phyloP scores from a whole-genome alignment of 2,888 invertebrate species.

The Eurytoma californica region DNA sequence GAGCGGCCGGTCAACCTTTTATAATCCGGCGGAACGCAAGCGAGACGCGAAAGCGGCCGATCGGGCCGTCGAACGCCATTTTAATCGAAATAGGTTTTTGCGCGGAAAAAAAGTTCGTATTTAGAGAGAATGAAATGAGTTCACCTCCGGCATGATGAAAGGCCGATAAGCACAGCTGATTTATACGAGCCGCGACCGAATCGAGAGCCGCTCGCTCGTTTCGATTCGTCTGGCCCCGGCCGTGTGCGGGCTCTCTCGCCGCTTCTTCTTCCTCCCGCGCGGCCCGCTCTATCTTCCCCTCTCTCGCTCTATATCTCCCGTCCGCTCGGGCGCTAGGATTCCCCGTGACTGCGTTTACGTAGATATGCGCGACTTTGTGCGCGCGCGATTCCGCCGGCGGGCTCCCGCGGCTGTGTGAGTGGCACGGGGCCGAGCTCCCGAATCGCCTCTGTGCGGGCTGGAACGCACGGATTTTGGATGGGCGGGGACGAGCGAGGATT shows the following conservation, averaged over 20 bases:
- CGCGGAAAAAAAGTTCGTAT: slow-evolving; percentile 72
- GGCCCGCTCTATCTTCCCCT: slow-evolving; percentile 35
- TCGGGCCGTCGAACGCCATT: slow-evolving; percentile 66
- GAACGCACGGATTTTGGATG: slow-evolving; percentile 50
- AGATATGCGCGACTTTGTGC: slow-evolving; percentile 62
- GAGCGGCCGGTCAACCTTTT: slow-evolving; percentile 67
- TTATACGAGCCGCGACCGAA: slow-evolving; percentile 68
- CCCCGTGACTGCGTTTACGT: slow-evolving; percentile 67
- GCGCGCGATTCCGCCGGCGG: slow-evolving; percentile 32
- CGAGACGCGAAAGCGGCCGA: slow-evolving; percentile 62
- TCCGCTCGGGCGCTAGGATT: slow-evolving; percentile 7
- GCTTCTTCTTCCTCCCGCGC: slow-evolving; percentile 44
- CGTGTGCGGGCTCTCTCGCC: slow-evolving; percentile 45
- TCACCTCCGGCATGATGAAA: slow-evolving; percentile 74
- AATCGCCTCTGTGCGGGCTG: slow-evolving; percentile 29
- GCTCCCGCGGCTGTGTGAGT: slow-evolving; percentile 15
- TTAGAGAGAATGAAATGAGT: slow-evolving; percentile 75
- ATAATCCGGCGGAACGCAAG: slow-evolving; percentile 73
- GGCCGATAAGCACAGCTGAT: slow-evolving; percentile 75
- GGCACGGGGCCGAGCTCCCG: slow-evolving; percentile 6
- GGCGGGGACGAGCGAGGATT: slow-evolving; percentile 40
- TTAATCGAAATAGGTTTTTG: slow-evolving; percentile 75
- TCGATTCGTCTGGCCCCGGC: slow-evolving; percentile 61
- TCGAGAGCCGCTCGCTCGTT: slow-evolving; percentile 61
- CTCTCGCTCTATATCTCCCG: slow-evolving; percentile 23